Evolutionary conservation across 2,113 vertebrate species (phyloP).

Genomic region (Synchiropus splendidus): DNA sequence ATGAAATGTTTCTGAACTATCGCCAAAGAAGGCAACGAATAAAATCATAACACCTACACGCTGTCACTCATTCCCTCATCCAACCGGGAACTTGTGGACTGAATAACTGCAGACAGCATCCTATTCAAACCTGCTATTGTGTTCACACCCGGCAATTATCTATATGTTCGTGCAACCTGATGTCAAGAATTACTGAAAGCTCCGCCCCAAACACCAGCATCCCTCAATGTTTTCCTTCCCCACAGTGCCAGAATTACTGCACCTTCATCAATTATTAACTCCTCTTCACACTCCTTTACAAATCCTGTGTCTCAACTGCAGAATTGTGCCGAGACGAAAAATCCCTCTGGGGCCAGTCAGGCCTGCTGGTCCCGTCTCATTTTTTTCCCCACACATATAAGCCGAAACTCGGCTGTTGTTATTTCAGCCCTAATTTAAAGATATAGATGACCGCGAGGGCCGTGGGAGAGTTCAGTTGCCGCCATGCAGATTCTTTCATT

Average conservation of each 20-base stretch:
- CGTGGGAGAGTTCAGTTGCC: slow-evolving; percentile 2
- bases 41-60: slow-evolving; percentile 38
- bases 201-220: neutral
- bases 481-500: slow-evolving; percentile 1
- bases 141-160: slow-evolving; percentile 48
- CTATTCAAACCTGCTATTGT: no score
- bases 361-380: slow-evolving; percentile 7
- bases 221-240: slow-evolving; percentile 4
- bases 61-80: slow-evolving; percentile 1
- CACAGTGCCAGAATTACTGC: slow-evolving; percentile 31
- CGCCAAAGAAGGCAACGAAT: slow-evolving; percentile 20
- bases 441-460: neutral
- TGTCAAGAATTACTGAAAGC: slow-evolving; percentile 39
- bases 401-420: slow-evolving; percentile 13
- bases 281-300: slow-evolving; percentile 45
- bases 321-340: slow-evolving; percentile 29
- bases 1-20: neutral
- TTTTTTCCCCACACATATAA: slow-evolving; percentile 2
- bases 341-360: slow-evolving; percentile 22
- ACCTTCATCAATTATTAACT: slow-evolving; percentile 66
- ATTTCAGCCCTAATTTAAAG: slow-evolving; percentile 16
- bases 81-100: slow-evolving; percentile 19
- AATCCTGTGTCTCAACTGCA: slow-evolving; percentile 48
- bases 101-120: slow-evolving; percentile 14
- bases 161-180: slow-evolving; percentile 36